A percentile compares a stretch with the other conserved stretches of the same genome.
Conservation (phyloP, 2,113 vertebrate species). For the Chionis minor region DNA sequence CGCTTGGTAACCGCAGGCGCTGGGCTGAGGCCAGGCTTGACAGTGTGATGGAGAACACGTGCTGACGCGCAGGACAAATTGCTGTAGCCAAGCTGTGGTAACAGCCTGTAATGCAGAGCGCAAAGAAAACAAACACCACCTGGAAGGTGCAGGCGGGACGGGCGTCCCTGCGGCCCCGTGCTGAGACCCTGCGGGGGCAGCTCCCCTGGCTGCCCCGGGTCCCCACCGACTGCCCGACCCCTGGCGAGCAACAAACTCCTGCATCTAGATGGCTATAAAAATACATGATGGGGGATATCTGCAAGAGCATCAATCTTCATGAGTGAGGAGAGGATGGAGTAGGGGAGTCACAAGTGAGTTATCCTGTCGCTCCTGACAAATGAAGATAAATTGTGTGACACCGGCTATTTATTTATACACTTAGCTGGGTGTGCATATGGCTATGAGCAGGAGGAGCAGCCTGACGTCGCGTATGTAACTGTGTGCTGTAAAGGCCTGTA, state of each 20-base stretch:
- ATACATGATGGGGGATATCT: not conserved
- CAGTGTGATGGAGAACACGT: rapidly evolving
- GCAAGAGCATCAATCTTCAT: slow-evolving; percentile 56
- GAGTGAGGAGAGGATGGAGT: slow-evolving; percentile 26
- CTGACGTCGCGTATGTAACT: rapidly evolving
- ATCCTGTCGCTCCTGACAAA: slow-evolving; percentile 59
- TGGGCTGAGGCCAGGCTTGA: not conserved
- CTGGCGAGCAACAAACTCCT: not conserved
- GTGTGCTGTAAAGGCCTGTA: not conserved
- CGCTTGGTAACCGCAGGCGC: not conserved
- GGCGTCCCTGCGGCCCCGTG: rapidly evolving
- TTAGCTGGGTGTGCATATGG: not conserved
- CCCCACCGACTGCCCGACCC: not conserved
- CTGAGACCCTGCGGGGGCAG: not conserved
- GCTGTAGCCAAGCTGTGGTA: not conserved
- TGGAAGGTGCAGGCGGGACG: not conserved
- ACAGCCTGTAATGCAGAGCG: not conserved
- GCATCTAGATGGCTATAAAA: not conserved
- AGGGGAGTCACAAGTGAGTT: slow-evolving; percentile 53
- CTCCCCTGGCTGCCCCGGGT: rapidly evolving
- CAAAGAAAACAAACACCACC: not conserved
- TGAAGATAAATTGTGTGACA: slow-evolving; percentile 58
- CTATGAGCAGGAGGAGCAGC: not conserved
- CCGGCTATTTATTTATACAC: slow-evolving; percentile 19
- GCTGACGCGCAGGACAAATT: not conserved